Conservation (phyloP, 1,140 invertebrate species). For the Ridgeia piscesae region DNA sequence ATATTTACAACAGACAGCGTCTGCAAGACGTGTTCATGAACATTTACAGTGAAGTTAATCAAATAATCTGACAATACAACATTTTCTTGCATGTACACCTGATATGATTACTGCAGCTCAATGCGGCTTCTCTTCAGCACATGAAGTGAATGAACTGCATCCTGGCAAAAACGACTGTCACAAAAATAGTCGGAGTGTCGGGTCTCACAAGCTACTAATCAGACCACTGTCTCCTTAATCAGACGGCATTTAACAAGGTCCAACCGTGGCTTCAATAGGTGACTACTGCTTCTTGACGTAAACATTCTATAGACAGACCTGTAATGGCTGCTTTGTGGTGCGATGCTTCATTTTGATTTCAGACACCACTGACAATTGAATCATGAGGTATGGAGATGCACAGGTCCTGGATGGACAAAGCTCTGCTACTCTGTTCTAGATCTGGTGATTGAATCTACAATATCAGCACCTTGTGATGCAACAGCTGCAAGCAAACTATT, state of each 20-base stretch:
- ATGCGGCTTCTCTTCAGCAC: neutral
- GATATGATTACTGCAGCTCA: neutral
- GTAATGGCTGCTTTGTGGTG: neutral
- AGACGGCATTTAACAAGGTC: neutral
- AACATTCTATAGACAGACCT: neutral
- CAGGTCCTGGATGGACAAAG: too few species aligned
- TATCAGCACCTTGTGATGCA: too few species aligned
- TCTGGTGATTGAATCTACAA: too few species aligned
- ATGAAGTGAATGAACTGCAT: neutral
- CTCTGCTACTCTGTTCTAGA: too few species aligned
- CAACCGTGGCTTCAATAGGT: neutral
- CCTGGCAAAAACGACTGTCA: neutral
- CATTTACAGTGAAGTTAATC: neutral
- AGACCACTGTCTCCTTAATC: neutral
- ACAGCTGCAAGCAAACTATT: too few species aligned
- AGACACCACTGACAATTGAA: neutral
- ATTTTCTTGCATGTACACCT: neutral
- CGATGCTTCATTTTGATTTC: neutral
- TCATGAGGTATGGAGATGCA: neutral
- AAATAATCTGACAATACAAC: neutral
- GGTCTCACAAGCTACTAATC: neutral
- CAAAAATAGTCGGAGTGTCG: neutral
- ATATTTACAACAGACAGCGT: neutral
- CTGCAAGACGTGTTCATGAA: neutral
- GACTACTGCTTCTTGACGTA: neutral